Conservation (phyloP, 53 echinoderm and acorn worm genomes). For the Temnopleurus reevesii region DNA sequence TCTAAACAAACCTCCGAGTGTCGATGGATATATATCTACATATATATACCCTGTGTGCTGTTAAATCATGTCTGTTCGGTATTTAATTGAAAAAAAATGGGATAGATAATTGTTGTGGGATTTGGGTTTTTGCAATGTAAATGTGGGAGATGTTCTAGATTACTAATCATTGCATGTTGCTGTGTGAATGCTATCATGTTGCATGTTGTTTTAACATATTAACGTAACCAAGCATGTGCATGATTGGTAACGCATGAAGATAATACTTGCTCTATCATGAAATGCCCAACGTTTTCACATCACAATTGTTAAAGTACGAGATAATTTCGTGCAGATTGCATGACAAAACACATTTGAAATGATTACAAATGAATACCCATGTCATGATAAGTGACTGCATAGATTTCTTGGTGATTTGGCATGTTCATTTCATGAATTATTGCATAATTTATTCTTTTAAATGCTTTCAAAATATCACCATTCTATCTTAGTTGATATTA, state of each 20-base stretch:
- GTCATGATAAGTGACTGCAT: too few relatives aligned
- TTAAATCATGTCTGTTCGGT: not conserved
- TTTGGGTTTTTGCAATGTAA: slow-evolving; percentile 1
- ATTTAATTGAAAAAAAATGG: not conserved
- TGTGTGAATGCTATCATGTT: not conserved
- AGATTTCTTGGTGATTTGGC: too few relatives aligned
- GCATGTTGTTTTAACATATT: not conserved
- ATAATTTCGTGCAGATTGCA: too few relatives aligned
- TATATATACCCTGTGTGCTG: slow-evolving; percentile 13
- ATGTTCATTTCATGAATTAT: too few relatives aligned
- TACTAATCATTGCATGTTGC: slow-evolving; percentile 20
- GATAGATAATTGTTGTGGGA: not conserved
- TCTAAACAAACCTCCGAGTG: slow-evolving; percentile 18
- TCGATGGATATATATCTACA: not conserved
- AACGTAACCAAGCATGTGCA: not conserved
- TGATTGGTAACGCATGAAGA: not conserved
- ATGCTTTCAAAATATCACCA: not conserved
- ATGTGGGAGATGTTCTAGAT: not conserved
- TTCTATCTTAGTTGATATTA: not conserved
- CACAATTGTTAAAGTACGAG: too few relatives aligned
- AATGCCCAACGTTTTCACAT: too few relatives aligned
- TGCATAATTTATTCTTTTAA: too few relatives aligned
- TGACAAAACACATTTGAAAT: too few relatives aligned
- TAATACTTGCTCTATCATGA: not conserved
- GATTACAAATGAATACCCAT: too few relatives aligned